phyloP scores from a whole-genome alignment of 2,113 vertebrate genomes.

The Vombatus ursinus region DNA sequence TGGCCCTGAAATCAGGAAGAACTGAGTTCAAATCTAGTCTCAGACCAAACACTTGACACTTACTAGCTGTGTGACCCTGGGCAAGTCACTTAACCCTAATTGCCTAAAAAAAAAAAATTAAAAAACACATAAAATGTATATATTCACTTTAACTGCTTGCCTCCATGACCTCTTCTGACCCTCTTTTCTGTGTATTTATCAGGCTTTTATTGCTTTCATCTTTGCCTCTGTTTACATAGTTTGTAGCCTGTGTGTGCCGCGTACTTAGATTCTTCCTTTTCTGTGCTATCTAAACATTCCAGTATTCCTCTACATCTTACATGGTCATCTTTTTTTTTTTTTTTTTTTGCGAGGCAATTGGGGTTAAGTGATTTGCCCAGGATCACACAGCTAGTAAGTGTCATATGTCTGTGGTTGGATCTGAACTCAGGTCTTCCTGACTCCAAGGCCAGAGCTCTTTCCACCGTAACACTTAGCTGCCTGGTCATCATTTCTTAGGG shows the following conservation, averaged over 20 bases:
- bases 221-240: not conserved
- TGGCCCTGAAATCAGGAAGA: no score
- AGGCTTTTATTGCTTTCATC: not conserved
- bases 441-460: no score
- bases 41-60: no score
- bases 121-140: not conserved
- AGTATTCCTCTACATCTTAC: not conserved
- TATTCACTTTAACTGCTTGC: not conserved
- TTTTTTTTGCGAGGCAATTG: not conserved
- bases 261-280: not conserved
- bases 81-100: no score
- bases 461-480: no score
- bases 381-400: no score
- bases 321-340: not conserved
- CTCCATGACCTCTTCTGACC: not conserved
- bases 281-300: not conserved
- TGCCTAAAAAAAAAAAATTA: no score
- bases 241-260: not conserved
- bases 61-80: no score
- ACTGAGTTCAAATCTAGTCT: no score
- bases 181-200: not conserved
- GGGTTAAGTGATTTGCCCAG: no score
- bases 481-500: not conserved
- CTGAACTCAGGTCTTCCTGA: no score
- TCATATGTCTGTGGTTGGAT: no score